Base-by-base conservation (phyloP, 35 echinoderm and acorn worm species). In the Hemicentrotus pulcherrimus region DNA sequence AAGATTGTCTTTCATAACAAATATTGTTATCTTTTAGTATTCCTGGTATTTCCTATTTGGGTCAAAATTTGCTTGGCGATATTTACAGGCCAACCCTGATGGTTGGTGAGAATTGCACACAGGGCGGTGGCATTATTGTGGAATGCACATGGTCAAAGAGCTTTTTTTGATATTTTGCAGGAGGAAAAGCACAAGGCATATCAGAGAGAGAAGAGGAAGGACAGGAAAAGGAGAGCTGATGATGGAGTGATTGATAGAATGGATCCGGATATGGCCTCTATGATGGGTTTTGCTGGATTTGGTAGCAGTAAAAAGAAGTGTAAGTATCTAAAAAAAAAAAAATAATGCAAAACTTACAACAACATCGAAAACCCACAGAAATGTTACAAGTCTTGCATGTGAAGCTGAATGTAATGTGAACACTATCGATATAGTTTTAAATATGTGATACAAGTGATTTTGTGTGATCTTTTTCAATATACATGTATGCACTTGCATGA, bases 201-300 rank as follows among this genome's bases (percentile, higher is more conserved):
- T 94, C 93, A 95, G 86, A 96, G 95, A 95, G 96, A 99, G 88
- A 97, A 98, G 94, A 97, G 96, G 95, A 97, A 99, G 95, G 98
- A 99, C 46, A 95, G 97, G 86, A 99, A 99, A 85, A 96, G 98
- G 45, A 98, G 96, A 91, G 97, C 97, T 12, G 96, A 97, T n/a
- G 98, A 99, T 96, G 48, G 93, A 24, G 91, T 93, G 95, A 88
- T 58, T 32, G 95, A 96, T 45, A 94, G 92, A 18, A 91, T 97
- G 86, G 96, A 98, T 94, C 97, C 98, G 46, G 97, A 99, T 16
- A 98, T 99, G 97, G 97, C 97, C 59, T 95, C 98, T 50, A 98
- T 99, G 98, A 99, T 98, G 98, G 98, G 98, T 2, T 99, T 99
- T 95, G 96, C 98, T 92, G 98, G 98, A 60, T 99, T 99, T 96